These are phyloP conservation scores for Strongylocentrotus purpuratus DNA, from an alignment of 35 echinoderm and acorn worm species.

Conservation along the genomic window DNA sequence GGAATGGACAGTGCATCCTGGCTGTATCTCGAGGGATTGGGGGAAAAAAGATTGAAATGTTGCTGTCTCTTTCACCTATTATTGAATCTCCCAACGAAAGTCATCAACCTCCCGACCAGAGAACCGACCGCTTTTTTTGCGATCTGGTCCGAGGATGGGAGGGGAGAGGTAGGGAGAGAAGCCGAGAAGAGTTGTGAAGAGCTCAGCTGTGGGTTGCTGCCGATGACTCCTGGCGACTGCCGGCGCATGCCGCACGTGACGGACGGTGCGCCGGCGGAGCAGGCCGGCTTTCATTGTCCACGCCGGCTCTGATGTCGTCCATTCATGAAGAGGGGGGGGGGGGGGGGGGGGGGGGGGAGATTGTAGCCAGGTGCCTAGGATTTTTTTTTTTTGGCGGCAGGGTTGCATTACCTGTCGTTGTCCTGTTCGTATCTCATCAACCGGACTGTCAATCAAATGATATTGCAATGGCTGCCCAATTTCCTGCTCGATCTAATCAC, in stretches of 20 bases:
- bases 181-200: neutral
- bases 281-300: neutral
- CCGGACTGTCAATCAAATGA: conserved; percentile 33
- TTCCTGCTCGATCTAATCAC: conserved; percentile 47
- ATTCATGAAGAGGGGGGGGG: neutral
- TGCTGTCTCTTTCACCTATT: neutral
- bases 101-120: conserved; percentile 29
- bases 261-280: neutral
- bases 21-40: neutral
- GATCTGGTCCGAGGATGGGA: neutral
- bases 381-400: neutral
- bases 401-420: conserved; percentile 22
- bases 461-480: conserved; percentile 46
- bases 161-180: neutral
- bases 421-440: conserved; percentile 5
- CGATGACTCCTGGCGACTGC: neutral
- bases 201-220: neutral
- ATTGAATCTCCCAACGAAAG: conserved; percentile 21
- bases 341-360: neutral
- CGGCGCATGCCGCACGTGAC: neutral
- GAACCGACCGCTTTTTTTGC: neutral
- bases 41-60: neutral
- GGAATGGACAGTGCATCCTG: conserved; percentile 14
- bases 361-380: neutral
- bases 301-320: neutral